Evolutionary conservation across 2,888 invertebrate genomes (phyloP), one percentile per base, ranked within the genome.

Genomic region (Troides oblongomaculatus): DNA sequence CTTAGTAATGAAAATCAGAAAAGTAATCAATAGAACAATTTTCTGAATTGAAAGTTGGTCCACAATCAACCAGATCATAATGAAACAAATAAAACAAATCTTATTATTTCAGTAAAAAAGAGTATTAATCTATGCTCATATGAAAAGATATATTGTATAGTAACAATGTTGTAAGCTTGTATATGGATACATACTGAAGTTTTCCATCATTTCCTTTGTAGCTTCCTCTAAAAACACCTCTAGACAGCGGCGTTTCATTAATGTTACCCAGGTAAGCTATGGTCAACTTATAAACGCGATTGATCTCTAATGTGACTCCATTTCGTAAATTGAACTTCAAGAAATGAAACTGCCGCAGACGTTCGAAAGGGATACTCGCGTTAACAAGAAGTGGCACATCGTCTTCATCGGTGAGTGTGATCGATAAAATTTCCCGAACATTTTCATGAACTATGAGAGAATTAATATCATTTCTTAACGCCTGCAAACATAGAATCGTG

Each of bases 191-290:
- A 87, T 73, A 92, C 92, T 85, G 88, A 30, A 76, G 53, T 66
- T 71, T 79, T 8, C 87, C 87, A 72, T 80, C 77, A 17, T 73
- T 74, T 21, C 82, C 89, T 36, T 56, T 81, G 57, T 91, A 89
- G 66, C 82, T 87, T 36, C 92, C 92, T 79, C 92, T 84, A 58
- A 92, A 92, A 2, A 92, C 84, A 6, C 92, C 92, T 81, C 92
- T 79, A 0, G 87, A 87, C 0, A 92, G 74, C 14, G 92, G 92
- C 17, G 90, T 89, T 72, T 90, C 91, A 73, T 92, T 92, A 10
- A 92, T 92, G 67, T 89, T 89, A 5, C 92, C 92, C 4, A 90
- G 71, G 64, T 92, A 92, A 0, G 53, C 64, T 2, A 92, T 79
- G 6, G 74, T 81, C 6, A 92, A 66, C 2, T 71, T 70, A 64